These are phyloP conservation scores for Balearica regulorum DNA, from an alignment of 2,797 vertebrate genomes.

Conservation along the genomic window DNA sequence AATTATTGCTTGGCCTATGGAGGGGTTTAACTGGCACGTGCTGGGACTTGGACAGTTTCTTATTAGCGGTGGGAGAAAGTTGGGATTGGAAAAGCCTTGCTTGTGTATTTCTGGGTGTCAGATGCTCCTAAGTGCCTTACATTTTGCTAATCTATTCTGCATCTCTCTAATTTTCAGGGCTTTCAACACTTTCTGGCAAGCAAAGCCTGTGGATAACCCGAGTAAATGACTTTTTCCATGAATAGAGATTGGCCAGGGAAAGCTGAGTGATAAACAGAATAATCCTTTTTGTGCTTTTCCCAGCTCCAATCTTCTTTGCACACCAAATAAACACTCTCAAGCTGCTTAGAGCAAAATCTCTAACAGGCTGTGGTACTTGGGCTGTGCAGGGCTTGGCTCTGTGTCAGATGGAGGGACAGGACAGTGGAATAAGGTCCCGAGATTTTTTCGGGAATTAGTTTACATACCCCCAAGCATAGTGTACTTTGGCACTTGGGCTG, in stretches of 20 bases:
- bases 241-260: constrained; percentile 65
- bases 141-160: constrained; percentile 57
- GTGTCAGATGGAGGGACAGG: constrained; percentile 45
- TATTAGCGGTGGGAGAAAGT: constrained; percentile 6
- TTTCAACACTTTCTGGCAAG: constrained; percentile 54
- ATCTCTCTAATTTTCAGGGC: constrained; percentile 62
- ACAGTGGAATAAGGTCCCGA: constrained; percentile 53
- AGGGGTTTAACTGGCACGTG: constrained; percentile 21
- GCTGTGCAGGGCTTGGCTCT: constrained; percentile 54
- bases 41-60: constrained; percentile 31
- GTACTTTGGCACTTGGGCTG: constrained; percentile 58
- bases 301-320: constrained; percentile 69
- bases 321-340: constrained; percentile 74
- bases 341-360: constrained; percentile 70
- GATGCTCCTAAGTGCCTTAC: constrained; percentile 52
- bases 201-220: constrained; percentile 62
- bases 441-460: constrained; percentile 46
- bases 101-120: constrained; percentile 40
- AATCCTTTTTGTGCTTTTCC: constrained; percentile 69
- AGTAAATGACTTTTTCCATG: constrained; percentile 69
- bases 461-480: constrained; percentile 64
- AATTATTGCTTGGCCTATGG: constrained; percentile 34
- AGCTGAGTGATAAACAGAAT: constrained; percentile 69
- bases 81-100: constrained; percentile 12
- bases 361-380: constrained; percentile 57